Conservation (phyloP, 2,888 invertebrate species). For the Oligia strigilis region DNA sequence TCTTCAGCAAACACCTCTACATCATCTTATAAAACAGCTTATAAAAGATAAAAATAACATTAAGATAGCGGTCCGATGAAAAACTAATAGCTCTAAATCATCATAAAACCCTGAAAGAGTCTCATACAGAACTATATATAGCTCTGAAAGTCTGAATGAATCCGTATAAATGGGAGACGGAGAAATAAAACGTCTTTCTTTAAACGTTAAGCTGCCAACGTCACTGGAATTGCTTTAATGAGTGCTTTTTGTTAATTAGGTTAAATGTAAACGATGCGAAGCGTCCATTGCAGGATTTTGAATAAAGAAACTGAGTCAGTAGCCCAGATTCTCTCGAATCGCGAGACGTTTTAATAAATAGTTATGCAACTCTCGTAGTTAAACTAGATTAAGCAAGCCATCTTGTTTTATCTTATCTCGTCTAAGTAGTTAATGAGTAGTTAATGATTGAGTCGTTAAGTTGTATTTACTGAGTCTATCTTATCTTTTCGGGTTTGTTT, state of each 20-base stretch:
- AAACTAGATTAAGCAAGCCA: constrained; percentile 41
- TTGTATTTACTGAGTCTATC: constrained; percentile 26
- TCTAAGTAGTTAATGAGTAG: constrained; percentile 43
- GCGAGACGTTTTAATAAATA: constrained; percentile 40
- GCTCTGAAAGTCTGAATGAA: constrained; percentile 33
- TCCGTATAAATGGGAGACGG: constrained; percentile 25
- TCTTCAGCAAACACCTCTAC: constrained; percentile 27
- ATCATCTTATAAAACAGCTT: constrained; percentile 27
- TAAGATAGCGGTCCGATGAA: constrained; percentile 48
- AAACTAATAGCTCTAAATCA: constrained; percentile 63
- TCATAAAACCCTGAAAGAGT: constrained; percentile 55
- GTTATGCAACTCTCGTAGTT: constrained; percentile 25
- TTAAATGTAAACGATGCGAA: constrained; percentile 50
- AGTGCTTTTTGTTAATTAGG: constrained; percentile 61
- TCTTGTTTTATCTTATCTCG: constrained; percentile 49
- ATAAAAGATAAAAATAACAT: constrained; percentile 50
- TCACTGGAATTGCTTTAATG: constrained; percentile 59
- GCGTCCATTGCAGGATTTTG: constrained; percentile 39
- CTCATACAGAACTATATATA: constrained; percentile 50
- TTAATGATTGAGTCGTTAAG: constrained; percentile 49
- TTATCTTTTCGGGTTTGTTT: constrained; percentile 43
- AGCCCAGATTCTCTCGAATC: constrained; percentile 33
- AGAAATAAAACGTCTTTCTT: constrained; percentile 48
- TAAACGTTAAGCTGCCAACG: constrained; percentile 51
- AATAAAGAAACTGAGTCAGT: constrained; percentile 51